phyloP scores from a whole-genome alignment of 2,113 vertebrate genomes.

The Centropus bengalensis region DNA sequence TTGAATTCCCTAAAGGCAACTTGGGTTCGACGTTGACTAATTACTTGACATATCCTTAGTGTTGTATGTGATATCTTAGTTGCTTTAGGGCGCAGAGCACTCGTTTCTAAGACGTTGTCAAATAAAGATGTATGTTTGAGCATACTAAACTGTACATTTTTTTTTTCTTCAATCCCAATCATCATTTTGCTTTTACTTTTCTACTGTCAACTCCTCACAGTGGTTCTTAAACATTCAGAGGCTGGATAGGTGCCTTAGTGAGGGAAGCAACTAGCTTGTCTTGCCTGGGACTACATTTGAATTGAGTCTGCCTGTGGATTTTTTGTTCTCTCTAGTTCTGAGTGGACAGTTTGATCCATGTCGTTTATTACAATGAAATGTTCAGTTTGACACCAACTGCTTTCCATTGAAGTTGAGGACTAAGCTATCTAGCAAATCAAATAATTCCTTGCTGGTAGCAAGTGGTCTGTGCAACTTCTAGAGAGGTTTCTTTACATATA shows the following conservation, averaged over 20 bases:
- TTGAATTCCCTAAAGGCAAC: constrained; percentile 78
- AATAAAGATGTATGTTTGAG: constrained; percentile 75
- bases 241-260: constrained; percentile 71
- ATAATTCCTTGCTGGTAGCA: constrained; percentile 75
- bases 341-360: constrained; percentile 70
- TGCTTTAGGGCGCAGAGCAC: constrained; percentile 72
- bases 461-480: constrained; percentile 73
- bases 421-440: constrained; percentile 72
- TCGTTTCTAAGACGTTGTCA: constrained; percentile 67
- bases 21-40: constrained; percentile 77
- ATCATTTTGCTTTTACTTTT: constrained; percentile 81
- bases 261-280: constrained; percentile 71
- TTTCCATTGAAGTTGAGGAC: constrained; percentile 65
- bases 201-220: constrained; percentile 76
- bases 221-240: constrained; percentile 72
- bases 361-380: constrained; percentile 66
- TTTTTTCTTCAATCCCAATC: constrained; percentile 67
- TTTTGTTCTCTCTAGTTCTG: constrained; percentile 75
- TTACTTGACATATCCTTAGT: constrained; percentile 73
- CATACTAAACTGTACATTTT: constrained; percentile 72
- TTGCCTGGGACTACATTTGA: constrained; percentile 77
- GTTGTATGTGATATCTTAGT: constrained; percentile 76
- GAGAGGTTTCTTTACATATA: constrained; percentile 69
- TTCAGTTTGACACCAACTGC: constrained; percentile 69
- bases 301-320: constrained; percentile 75